Evolutionary conservation across 2,797 vertebrate species (phyloP), one percentile per base, ranked within the genome.

Genomic region (Gymnoscopelus braueri): DNA sequence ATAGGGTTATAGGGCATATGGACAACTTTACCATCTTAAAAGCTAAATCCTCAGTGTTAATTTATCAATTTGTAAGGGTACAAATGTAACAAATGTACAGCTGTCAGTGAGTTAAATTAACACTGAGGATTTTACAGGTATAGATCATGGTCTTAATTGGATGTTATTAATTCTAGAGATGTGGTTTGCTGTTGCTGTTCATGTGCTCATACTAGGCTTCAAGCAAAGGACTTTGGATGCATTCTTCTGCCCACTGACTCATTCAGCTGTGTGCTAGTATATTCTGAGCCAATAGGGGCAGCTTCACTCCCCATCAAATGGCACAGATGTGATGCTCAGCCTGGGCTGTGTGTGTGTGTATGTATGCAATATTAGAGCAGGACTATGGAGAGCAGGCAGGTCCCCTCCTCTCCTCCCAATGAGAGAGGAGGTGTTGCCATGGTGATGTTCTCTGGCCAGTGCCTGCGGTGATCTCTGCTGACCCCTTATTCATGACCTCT

Each of bases 401-500:
- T 68, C 84, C 74, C 80, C 75, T 69, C 74, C 63, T 79, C 75
- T 78, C 61, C 68, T 81, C 66, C 80, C 85, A 72, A 69, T 69
- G 82, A 78, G 70, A 77, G 75, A 55, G 69, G 75, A 55, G 69
- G 67, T 26, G 92, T 94, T 93, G 71, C 92, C 87, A 93, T 93
- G 89, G 91, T 13, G 71, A 93, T 80, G 60, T 83, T 87, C 89
- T 81, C 84, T 71, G 84, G 74, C 77, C 84, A 88, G 87, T 88
- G 83, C 82, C 84, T 81, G 81, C 75, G 66, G 87, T 83, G 89
- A 89, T 90, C 89, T 64, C 62, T 78, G 59, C 75, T 90, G 92
- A 92, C 91, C 90, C 39, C 84, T 81, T 74, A 71, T 79, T 78
- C 66, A 71, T 88, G 88, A 94, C 90, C 93, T 91, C 64, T 93